Evolutionary conservation across 2,797 vertebrate species (phyloP).

Genomic region (Urophycis tenuis): DNA sequence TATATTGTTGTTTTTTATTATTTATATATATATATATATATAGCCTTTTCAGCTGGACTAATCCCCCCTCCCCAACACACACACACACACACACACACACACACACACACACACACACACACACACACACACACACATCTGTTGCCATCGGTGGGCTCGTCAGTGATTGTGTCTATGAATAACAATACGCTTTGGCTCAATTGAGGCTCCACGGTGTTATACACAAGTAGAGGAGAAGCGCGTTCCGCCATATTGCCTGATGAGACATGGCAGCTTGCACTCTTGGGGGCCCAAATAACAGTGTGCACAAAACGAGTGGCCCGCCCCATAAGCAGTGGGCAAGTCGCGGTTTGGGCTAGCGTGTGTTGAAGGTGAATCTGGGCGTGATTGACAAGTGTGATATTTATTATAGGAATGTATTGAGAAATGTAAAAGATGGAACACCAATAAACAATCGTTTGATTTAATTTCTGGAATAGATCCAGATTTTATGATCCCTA

Average conservation of each 20-base stretch:
- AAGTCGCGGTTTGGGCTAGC: background rate
- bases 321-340: background rate
- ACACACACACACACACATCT: slow-evolving; percentile 12
- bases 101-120: too few species aligned
- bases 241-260: background rate
- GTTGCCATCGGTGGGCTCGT: slow-evolving; percentile 55
- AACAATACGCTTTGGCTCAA: background rate
- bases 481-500: too few species aligned
- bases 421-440: background rate
- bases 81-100: too few species aligned
- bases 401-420: background rate
- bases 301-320: background rate
- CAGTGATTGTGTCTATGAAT: background rate
- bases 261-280: slow-evolving; percentile 1
- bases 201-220: background rate
- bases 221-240: background rate
- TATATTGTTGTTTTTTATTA: background rate
- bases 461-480: too few species aligned
- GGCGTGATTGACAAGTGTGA: background rate
- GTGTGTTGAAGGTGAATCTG: background rate
- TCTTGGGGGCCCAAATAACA: background rate
- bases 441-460: background rate
- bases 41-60: slow-evolving; percentile 38
- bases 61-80: slow-evolving; percentile 27
- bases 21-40: background rate